phyloP scores from a whole-genome alignment of 2,113 vertebrate species.

The Struthidea cinerea region DNA sequence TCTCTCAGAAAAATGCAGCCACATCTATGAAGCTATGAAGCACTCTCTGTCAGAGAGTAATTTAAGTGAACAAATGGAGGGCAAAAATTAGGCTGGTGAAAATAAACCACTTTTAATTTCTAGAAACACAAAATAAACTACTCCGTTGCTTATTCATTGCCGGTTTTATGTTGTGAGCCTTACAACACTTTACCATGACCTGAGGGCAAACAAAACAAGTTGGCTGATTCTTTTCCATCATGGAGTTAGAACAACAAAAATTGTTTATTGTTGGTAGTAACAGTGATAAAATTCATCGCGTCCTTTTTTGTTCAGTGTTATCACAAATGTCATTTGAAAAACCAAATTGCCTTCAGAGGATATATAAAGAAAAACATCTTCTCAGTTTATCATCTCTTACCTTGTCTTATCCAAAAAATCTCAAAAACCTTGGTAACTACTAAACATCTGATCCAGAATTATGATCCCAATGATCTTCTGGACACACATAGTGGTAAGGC shows the following conservation, averaged over 20 bases:
- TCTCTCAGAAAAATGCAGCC: neutral
- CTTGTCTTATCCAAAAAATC: neutral
- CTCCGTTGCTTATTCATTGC: neutral
- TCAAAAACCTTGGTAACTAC: neutral
- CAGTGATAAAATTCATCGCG: conserved; percentile 7
- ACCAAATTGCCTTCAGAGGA: conserved; percentile 24
- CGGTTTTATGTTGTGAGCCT: neutral
- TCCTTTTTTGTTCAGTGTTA: conserved; percentile 21
- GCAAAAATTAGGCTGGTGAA: neutral
- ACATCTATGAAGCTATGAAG: neutral
- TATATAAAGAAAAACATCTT: neutral
- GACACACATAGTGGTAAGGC: neutral
- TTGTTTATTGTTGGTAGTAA: conserved; percentile 44
- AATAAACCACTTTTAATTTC: neutral
- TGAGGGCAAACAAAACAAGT: conserved; percentile 35
- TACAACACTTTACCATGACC: conserved; percentile 12
- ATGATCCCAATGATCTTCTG: neutral
- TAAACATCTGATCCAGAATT: neutral
- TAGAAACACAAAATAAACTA: neutral
- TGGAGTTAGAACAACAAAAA: conserved; percentile 15
- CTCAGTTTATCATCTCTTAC: conserved; percentile 32
- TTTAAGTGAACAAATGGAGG: neutral
- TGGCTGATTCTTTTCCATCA: conserved; percentile 10
- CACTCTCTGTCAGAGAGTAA: neutral
- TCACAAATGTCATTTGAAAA: conserved; percentile 49